phyloP scores from a whole-genome alignment of 2,113 vertebrate genomes.

The Xenus cinereus region DNA sequence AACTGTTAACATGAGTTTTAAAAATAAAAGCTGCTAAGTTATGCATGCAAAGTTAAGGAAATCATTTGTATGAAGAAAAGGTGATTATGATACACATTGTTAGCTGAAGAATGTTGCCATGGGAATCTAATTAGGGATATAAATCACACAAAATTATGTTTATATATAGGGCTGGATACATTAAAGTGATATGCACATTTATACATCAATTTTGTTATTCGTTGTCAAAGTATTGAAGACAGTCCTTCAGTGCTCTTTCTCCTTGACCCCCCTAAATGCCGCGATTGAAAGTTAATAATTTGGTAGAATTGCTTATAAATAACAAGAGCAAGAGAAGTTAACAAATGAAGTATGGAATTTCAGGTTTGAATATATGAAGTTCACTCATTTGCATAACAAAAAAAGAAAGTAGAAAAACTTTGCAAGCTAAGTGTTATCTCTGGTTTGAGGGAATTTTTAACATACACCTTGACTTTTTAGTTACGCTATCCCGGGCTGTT shows the following conservation, averaged over 20 bases:
- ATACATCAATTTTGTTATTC: slow-evolving; percentile 7
- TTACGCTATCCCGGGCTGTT: neutral
- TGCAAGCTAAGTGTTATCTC: neutral
- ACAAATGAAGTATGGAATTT: neutral
- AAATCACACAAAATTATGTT: slow-evolving; percentile 79
- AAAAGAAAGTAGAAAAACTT: neutral
- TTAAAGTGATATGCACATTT: slow-evolving; percentile 53
- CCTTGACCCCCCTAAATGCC: neutral
- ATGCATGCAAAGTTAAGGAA: slow-evolving; percentile 81
- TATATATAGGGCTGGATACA: slow-evolving; percentile 63
- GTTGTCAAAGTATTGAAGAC: neutral
- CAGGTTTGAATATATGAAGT: neutral
- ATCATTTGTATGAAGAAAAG: slow-evolving; percentile 80
- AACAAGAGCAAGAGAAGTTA: neutral
- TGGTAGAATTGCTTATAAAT: neutral
- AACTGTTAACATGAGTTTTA: slow-evolving; percentile 77
- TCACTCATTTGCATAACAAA: neutral
- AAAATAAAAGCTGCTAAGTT: slow-evolving; percentile 84
- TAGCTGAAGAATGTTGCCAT: slow-evolving; percentile 80
- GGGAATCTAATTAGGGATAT: slow-evolving; percentile 83
- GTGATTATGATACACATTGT: slow-evolving; percentile 84
- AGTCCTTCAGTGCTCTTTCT: neutral
- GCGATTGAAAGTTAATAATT: neutral
- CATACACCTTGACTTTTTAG: neutral
- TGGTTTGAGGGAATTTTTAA: neutral